A percentile compares a stretch with the other conserved stretches of the same genome.
phyloP scores from a whole-genome alignment of 1,140 invertebrate genomes.

The Atta cephalotes region DNA sequence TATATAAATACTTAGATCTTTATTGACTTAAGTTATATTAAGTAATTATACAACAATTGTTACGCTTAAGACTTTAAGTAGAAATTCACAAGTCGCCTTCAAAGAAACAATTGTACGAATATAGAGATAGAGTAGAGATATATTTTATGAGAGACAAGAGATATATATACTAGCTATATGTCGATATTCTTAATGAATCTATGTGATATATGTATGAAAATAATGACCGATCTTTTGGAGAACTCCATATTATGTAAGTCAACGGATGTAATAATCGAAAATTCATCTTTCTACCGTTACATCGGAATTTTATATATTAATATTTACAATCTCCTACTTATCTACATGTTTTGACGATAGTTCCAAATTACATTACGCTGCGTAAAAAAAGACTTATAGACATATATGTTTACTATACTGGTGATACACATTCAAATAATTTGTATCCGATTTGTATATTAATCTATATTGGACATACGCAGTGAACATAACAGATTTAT shows the following conservation, averaged over 20 bases:
- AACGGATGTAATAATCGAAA: not conserved
- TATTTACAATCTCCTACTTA: not conserved
- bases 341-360: not conserved
- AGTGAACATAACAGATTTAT: not conserved
- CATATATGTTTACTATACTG: not conserved
- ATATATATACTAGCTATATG: slow-evolving; percentile 56
- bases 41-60: slow-evolving; percentile 43
- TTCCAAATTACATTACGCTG: not conserved
- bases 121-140: slow-evolving; percentile 29
- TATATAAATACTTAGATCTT: slow-evolving; percentile 19
- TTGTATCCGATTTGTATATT: not conserved
- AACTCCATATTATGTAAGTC: not conserved
- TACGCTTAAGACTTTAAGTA: slow-evolving; percentile 71
- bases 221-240: slow-evolving; percentile 29
- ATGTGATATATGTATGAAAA: slow-evolving; percentile 67
- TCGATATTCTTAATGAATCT: slow-evolving; percentile 42
- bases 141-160: slow-evolving; percentile 67
- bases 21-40: slow-evolving; percentile 1
- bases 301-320: slow-evolving; percentile 35
- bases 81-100: slow-evolving; percentile 67
- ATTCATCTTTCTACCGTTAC: slow-evolving; percentile 15
- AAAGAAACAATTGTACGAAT: slow-evolving; percentile 47
- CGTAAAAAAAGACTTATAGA: not conserved
- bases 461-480: not conserved
- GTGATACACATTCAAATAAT: not conserved